Evolutionary conservation across 1,140 invertebrate species (phyloP), one percentile per base, ranked within the genome.

Genomic region (Zophobas atratus): DNA sequence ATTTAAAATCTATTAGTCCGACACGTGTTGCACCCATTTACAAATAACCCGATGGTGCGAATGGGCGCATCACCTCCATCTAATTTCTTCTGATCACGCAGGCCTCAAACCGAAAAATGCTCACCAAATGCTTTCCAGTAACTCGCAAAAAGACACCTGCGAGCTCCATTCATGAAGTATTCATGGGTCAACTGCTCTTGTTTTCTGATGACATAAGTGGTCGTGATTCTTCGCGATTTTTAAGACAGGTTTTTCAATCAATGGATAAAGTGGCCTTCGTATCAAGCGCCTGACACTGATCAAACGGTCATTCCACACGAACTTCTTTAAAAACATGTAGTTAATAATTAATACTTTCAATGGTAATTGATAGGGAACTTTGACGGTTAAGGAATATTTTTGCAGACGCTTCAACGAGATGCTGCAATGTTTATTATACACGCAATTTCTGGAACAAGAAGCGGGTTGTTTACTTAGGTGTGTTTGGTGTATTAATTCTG

Each of bases 1-100:
- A 43, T 67, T 67, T 67, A 67, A 43, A 67, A 67, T 43, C 60
- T 67, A 67, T 67, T 67, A 67, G 60, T 43, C 60, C 41, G 60
- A 41, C 60, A 67, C 60, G 60, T 67, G 60, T 67, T 67, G 60
- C 6, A 5, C 38, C 60, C 43, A 67, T 67, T 67, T 43, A 8
- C 56, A 60, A 60, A 60, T 60, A 36, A 60, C n/a, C 49, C 60
- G 34, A 41, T 41, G 60, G 60, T 67, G 60, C 39, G 60, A 67
- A 67, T n/a, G 38, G 60, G 33, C 33, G n/a, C 56, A 67, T 41
- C 60, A 67, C n/a, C 60, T 67, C 60, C 8, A n/a, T 6, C 43
- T 67, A 67, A 67, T 67, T 67, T 67, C 60, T 5, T 38, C 43
- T 67, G 38, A 67, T 20, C 60, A 67, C 60, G 60, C 60, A 67